Conservation (phyloP, 2,888 invertebrate genomes). For the Trissoscelio sp. region DNA sequence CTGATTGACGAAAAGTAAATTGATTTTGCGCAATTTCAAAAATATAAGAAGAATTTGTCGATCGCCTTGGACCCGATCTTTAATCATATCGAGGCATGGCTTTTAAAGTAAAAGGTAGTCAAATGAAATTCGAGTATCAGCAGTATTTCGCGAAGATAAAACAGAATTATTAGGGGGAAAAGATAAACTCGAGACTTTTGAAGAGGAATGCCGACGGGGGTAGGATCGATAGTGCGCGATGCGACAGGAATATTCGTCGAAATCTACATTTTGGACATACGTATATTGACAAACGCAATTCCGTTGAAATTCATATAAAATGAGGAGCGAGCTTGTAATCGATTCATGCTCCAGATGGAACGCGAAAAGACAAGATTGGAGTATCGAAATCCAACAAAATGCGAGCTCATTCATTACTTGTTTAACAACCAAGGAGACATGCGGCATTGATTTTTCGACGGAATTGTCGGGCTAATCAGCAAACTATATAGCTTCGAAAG, state of each 20-base stretch:
- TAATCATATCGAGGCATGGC: conserved; percentile 50
- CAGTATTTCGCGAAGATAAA: conserved; percentile 55
- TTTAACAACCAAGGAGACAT: conserved; percentile 21
- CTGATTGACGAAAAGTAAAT: conserved; percentile 17
- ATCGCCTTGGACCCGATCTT: conserved; percentile 29
- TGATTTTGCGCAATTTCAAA: conserved; percentile 33
- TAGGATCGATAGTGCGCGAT: conserved; percentile 51
- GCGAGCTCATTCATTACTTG: conserved; percentile 14
- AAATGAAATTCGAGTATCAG: conserved; percentile 58
- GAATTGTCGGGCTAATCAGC: conserved; percentile 22
- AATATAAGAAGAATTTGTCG: conserved; percentile 30
- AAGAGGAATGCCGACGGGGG: conserved; percentile 29
- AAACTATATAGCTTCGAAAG: too few relatives aligned
- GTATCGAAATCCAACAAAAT: conserved; percentile 41
- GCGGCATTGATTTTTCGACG: conserved; percentile 16
- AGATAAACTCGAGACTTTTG: conserved; percentile 60
- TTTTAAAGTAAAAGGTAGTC: conserved; percentile 57
- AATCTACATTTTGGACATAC: conserved; percentile 50
- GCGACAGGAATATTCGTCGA: conserved; percentile 35
- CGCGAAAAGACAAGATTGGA: conserved; percentile 39
- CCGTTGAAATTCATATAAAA: conserved; percentile 55
- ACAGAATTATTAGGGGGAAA: conserved; percentile 61
- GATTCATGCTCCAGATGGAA: conserved; percentile 38
- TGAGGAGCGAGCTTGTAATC: conserved; percentile 38
- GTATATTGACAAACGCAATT: conserved; percentile 56